A percentile compares a stretch with the other conserved stretches of the same genome.
Conservation (phyloP, 2,113 vertebrate species). For the Petaurus breviceps region DNA sequence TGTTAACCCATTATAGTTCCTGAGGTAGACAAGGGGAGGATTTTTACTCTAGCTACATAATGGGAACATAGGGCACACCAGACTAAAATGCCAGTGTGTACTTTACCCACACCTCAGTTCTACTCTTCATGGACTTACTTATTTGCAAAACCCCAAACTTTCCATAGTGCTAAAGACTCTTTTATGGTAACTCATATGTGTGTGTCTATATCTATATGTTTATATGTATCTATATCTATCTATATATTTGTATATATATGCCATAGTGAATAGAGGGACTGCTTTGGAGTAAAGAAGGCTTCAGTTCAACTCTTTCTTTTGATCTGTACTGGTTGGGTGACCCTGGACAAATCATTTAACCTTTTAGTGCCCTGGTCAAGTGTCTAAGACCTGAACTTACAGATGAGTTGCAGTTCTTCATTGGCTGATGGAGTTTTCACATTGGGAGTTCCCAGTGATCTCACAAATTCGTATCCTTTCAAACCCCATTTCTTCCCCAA, state of each 20-base stretch:
- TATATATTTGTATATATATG: not conserved
- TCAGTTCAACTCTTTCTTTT: not conserved
- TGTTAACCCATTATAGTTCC: conserved; percentile 39
- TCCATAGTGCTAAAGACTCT: not conserved
- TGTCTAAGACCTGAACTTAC: not conserved
- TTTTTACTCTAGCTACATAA: not conserved
- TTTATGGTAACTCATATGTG: not conserved
- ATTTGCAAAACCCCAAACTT: not conserved
- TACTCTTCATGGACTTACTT: not conserved
- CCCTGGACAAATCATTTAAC: not conserved
- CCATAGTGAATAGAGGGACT: not conserved
- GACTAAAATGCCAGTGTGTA: not conserved
- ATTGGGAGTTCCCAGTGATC: not conserved
- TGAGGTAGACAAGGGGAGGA: not conserved
- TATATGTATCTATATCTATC: no score
- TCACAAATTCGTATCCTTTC: not conserved
- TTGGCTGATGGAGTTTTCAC: not conserved
- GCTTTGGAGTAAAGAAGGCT: not conserved
- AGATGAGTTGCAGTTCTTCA: not conserved
- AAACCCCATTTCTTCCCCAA: not conserved
- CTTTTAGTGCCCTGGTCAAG: not conserved
- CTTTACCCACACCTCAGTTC: not conserved
- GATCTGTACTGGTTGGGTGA: not conserved
- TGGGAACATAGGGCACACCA: not conserved
- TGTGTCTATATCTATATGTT: no score